These are phyloP conservation scores for Thalpophila matura DNA, from an alignment of 2,888 invertebrate genomes.

Conservation along the genomic window DNA sequence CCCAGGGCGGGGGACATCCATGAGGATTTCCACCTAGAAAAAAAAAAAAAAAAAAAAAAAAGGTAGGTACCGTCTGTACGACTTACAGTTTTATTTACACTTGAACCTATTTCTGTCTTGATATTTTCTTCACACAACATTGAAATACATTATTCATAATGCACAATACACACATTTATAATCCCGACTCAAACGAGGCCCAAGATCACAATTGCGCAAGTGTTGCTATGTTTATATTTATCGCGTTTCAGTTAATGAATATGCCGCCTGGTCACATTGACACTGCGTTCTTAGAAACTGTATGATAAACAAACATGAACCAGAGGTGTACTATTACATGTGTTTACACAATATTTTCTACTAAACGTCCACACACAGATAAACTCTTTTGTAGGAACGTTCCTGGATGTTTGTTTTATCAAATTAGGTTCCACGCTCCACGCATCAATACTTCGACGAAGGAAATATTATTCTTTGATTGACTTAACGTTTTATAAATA, in stretches of 20 bases:
- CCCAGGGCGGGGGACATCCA: too few relatives aligned
- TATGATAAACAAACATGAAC: slow-evolving; percentile 68
- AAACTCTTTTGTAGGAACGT: slow-evolving; percentile 50
- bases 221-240: slow-evolving; percentile 69
- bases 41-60: neutral
- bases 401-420: slow-evolving; percentile 54
- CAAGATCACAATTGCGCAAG: slow-evolving; percentile 50
- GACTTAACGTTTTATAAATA: slow-evolving; percentile 32
- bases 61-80: too few relatives aligned
- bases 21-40: too few relatives aligned
- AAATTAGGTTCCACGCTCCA: slow-evolving; percentile 30
- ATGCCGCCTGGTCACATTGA: slow-evolving; percentile 62
- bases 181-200: slow-evolving; percentile 39
- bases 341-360: slow-evolving; percentile 65
- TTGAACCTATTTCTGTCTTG: slow-evolving; percentile 27
- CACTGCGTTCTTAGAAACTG: slow-evolving; percentile 68
- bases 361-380: slow-evolving; percentile 50
- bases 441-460: slow-evolving; percentile 39
- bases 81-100: slow-evolving; percentile 1
- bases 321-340: slow-evolving; percentile 65
- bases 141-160: slow-evolving; percentile 40
- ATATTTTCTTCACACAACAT: slow-evolving; percentile 15
- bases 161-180: slow-evolving; percentile 38
- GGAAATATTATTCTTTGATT: slow-evolving; percentile 49
- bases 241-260: slow-evolving; percentile 70